These are phyloP conservation scores for Caenorhabditis sulstoni DNA, from an alignment of 2,888 invertebrate genomes.

Conservation along the genomic window DNA sequence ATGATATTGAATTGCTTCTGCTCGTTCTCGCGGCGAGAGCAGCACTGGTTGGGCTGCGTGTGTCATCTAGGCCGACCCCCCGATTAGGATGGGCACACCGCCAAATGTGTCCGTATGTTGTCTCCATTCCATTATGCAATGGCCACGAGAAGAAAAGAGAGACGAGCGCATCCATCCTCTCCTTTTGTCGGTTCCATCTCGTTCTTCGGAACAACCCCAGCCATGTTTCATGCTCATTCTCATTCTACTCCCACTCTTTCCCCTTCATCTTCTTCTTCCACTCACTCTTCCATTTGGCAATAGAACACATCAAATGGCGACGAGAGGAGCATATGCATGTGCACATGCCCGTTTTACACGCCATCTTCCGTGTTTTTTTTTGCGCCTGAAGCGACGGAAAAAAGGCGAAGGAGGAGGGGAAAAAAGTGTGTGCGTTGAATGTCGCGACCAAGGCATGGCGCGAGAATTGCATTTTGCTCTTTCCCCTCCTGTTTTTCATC, in stretches of 20 bases:
- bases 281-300: neutral
- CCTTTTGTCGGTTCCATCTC: neutral
- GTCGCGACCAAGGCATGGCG: conserved; percentile 19
- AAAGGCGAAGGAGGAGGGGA: neutral
- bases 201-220: conserved; percentile 1
- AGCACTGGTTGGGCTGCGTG: conserved; percentile 51
- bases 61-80: conserved; percentile 42
- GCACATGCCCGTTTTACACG: conserved; percentile 43
- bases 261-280: conserved; percentile 24
- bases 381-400: neutral
- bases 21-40: neutral
- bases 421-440: conserved; percentile 28
- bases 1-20: conserved; percentile 49
- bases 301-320: conserved; percentile 17
- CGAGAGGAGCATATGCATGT: conserved; percentile 23
- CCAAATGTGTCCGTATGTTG: conserved; percentile 57
- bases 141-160: conserved; percentile 7
- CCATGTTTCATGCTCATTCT: conserved; percentile 20
- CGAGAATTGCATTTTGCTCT: conserved; percentile 41
- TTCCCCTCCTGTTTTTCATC: neutral
- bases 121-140: conserved; percentile 47
- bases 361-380: conserved; percentile 46
- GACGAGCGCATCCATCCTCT: conserved; percentile 32
- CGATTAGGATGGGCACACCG: conserved; percentile 24
- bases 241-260: conserved; percentile 28